Base-by-base conservation (phyloP, 2,113 vertebrate species). In the Pelmatolapia mariae region DNA sequence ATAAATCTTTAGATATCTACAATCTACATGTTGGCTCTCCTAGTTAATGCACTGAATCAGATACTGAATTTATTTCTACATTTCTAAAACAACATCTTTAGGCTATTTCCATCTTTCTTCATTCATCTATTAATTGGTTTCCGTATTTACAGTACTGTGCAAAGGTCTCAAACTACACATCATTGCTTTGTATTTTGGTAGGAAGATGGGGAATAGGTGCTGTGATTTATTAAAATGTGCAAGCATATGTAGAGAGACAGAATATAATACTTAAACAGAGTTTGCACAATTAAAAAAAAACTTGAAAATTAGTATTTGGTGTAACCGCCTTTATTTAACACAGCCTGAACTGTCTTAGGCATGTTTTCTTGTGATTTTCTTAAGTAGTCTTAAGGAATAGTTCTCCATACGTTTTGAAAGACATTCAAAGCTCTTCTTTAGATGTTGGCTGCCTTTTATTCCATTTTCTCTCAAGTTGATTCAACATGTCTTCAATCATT, bases 41-140 rank as follows among this genome's bases (percentile, higher is more conserved):
- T 45, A 43, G 68, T 45, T 45, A 73, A 43, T 43, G 22, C 38
- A 45, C 38, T 0, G 4, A 45, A 26, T 43, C 38, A 16, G 66
- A 43, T 71, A 71, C 38, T 71, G 8, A 73, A 45, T 73, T 73
- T 71, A 71, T 71, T 43, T 43, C 38, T 45, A 0, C 22, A 45
- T 73, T 73, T 73, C 68, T 73, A 73, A 45, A 73, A 18, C 38
- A 73, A 73, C 38, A 73, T 71, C 13, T 45, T 43, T 45, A 16
- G 15, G 40, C 38, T 71, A 22, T 24, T 71, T 24, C 38, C 38
- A 71, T 71, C 38, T 71, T 16, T 43, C 19, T 71, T n/a, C 38
- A 76, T 76, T 40, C 36, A 68, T 68, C 12, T 13, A 4, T 40
- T 68, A 40, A 68, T 40, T 4, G 36, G 7, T 68, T 73, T 47